phyloP scores from a whole-genome alignment of 2,888 invertebrate genomes.

The Lasioglossum lativentre region DNA sequence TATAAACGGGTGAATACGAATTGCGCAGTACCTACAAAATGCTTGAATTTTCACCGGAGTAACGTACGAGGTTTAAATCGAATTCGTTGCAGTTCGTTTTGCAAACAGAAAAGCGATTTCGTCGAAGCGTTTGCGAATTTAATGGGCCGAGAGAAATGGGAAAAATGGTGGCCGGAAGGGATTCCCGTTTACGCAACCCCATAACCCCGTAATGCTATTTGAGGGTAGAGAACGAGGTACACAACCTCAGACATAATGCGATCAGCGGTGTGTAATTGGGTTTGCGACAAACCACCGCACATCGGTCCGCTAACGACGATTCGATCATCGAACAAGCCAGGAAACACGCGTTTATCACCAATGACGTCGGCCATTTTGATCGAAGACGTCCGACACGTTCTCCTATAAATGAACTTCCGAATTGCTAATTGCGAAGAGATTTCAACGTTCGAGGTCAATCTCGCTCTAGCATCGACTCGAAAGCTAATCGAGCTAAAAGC shows the following conservation, averaged over 20 bases:
- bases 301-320: constrained; percentile 29
- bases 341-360: constrained; percentile 7
- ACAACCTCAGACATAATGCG: constrained; percentile 46
- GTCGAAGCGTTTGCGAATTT: neutral
- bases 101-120: neutral
- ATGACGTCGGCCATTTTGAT: neutral
- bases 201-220: constrained; percentile 37
- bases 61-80: neutral
- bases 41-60: neutral
- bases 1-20: neutral
- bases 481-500: constrained; percentile 13
- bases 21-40: no score
- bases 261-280: constrained; percentile 47
- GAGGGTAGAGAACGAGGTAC: constrained; percentile 36
- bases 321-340: constrained; percentile 24
- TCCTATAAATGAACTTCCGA: neutral
- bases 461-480: neutral
- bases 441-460: neutral
- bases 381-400: neutral
- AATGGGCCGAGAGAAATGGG: neutral
- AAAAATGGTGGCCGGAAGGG: neutral
- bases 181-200: constrained; percentile 14
- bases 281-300: constrained; percentile 38
- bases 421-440: neutral
- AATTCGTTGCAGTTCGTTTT: neutral